Conservation (phyloP, 2,113 vertebrate genomes). For the Dermatemys mawii region DNA sequence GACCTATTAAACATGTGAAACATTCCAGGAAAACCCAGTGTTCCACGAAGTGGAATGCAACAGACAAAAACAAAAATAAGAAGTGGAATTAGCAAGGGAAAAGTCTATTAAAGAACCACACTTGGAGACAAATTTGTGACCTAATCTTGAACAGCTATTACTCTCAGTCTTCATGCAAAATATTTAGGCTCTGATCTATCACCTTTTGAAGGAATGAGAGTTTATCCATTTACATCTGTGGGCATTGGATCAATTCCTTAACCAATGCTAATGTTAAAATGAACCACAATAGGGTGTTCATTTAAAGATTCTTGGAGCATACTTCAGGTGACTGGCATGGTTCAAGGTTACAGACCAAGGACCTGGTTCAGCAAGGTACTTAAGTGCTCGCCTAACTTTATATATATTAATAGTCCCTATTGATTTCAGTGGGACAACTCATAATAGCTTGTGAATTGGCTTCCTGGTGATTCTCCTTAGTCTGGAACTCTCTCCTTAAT, state of each 20-base stretch:
- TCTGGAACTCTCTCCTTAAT: background rate
- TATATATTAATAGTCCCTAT: background rate
- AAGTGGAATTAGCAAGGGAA: background rate
- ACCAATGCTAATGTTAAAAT: background rate
- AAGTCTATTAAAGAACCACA: background rate
- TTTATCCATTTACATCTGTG: background rate
- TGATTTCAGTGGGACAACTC: background rate
- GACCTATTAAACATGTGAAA: background rate
- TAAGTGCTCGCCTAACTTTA: background rate
- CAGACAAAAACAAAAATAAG: background rate
- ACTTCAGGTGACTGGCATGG: background rate
- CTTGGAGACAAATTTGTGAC: background rate
- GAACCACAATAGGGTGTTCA: background rate
- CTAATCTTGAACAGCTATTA: background rate
- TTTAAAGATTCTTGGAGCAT: background rate
- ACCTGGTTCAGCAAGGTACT: background rate
- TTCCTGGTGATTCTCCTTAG: background rate
- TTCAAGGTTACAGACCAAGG: background rate
- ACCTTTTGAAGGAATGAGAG: background rate
- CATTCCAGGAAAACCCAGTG: background rate
- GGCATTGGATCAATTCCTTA: background rate
- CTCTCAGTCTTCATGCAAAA: background rate
- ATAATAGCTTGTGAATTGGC: background rate
- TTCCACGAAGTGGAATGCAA: background rate
- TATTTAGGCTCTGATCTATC: background rate